Evolutionary conservation across 2,113 vertebrate genomes (phyloP), one percentile per base, ranked within the genome.

Genomic region (Stigmatopora argus): DNA sequence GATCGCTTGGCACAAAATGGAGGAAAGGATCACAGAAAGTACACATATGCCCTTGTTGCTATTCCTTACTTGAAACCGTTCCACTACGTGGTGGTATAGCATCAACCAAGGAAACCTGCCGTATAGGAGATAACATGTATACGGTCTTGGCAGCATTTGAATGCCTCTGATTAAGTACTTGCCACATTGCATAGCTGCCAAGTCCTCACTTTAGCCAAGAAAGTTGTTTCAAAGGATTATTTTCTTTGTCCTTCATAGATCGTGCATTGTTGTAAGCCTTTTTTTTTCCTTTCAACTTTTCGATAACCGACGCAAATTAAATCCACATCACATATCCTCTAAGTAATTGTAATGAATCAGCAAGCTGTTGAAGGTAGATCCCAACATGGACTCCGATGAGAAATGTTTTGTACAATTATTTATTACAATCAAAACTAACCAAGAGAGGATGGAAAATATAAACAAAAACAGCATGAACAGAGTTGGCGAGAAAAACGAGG

Each of bases 71-170:
- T 74, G 48, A 67, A 70, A 17, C 7, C n/a, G 72, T 74, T 74
- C 41, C 53, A 38, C 69, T 64, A 11, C 62, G 66, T 31, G 21
- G 47, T 70, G 63, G 66, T 73, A 72, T 71, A 72, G 74, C 45
- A 26, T 81, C 73, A 77, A 52, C 65, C 51, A 66, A 18, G 38
- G 66, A 72, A 70, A 75, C 70, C 64, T 58, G 46, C 44, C 34
- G 58, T 53, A 71, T 69, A 69, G 67, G n/a, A 48, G 66, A 61
- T 68, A 48, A 78, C 70, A 72, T 73, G 21, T 46, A 65, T 44
- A 31, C 26, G 46, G 11, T 65, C 63, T 21, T 63, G 78, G 65
- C 69, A 75, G 70, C 84, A 73, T 83, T 71, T 55, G 64, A 77
- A 78, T 81, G 64, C 19, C 64, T 18, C 55, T 6, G 62, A 82